Evolutionary conservation across 2,797 vertebrate genomes (phyloP), one percentile per base, ranked within the genome.

Genomic region (Loriculus beryllinus): DNA sequence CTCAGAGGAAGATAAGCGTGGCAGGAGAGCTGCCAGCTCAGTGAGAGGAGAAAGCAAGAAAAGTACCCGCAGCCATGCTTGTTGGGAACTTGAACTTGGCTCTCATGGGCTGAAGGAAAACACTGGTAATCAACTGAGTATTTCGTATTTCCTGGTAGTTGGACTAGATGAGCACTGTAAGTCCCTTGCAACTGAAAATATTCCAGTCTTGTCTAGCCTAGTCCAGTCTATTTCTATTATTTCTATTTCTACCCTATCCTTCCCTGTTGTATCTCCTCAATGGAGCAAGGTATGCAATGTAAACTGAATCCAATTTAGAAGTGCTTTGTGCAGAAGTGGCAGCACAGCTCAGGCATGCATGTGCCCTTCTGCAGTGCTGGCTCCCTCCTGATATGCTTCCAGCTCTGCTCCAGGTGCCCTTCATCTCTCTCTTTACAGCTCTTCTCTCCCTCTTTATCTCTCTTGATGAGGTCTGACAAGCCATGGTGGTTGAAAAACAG

Each of bases 21-120:
- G 43, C 60, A 87, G 86, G 92, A 96, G 81, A 77, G 64, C 88
- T 92, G 95, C 94, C 94, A 94, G 90, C 70, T 67, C 70, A 0
- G 0, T 0, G 1, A 84, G 47, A 23, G 71, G 85, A 63, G 54
- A 45, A 77, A 54, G 69, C 70, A 86, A 51, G 54, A 18, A 86
- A 62, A 67, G 51, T 21, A 75, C 31, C 43, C 59, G 0, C 56
- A 31, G 71, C 37, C 0, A 0, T 0, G 0, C 16, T 69, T 42
- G 12, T 52, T 70, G 86, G 65, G 54, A 90, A 37, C 22, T 54
- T 54, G 11, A 86, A 49, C 52, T 81, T n/a, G 17, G 69, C 48
- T 90, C 76, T 28, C 19, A 28, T 2, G 6, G n/a, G 47, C 67
- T 0, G 3, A 40, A 43, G 64, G 37, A 67, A 94, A 86, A 59